Base-by-base conservation (phyloP, 1,140 invertebrate genomes). In the Maniola jurtina region DNA sequence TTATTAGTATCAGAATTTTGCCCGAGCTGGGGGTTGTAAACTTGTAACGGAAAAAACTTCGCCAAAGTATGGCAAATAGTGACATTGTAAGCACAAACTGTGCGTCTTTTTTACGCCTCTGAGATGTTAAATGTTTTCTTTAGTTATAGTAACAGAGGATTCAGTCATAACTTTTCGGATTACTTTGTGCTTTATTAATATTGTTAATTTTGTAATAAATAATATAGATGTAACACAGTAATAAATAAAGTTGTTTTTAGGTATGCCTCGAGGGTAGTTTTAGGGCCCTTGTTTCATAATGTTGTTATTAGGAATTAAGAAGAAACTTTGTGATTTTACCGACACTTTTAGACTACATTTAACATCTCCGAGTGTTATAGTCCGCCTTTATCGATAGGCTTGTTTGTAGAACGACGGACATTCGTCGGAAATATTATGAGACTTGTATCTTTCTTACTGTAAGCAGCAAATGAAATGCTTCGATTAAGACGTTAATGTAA, bases 401-500 rank as follows among this genome's bases (percentile, higher is more conserved):
- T 83, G 77, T 83, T 80, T 78, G 80, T 86, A 88, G 81, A 66
- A 64, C 80, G 83, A 78, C 79, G 74, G 52, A 45, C 50, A 54
- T 65, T 72, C 73, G 76, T 76, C 79, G 64, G 60, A 74, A 80
- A 77, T 79, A 64, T 79, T 81, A 75, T 78, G 80, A 83, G 84
- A 86, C 75, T 82, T 76, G 83, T 84, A 82, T 81, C 79, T 83
- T 84, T 88, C 78, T 83, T 84, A 87, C 74, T 84, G 81, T 86
- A 88, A 88, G 80, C 84, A 83, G 71, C 80, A 84, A 86, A 73
- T 83, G 84, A 84, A 86, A 86, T 86, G 85, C 82, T 89, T 89
- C 77, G 77, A 83, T 84, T 86, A 88, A 88, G 84, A 89, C 79
- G 81, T 88, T 89, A 86, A 81, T 89, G 82, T 90, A 90, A 83